Conservation (phyloP, 2,888 invertebrate genomes). For the Pteria penguin region DNA sequence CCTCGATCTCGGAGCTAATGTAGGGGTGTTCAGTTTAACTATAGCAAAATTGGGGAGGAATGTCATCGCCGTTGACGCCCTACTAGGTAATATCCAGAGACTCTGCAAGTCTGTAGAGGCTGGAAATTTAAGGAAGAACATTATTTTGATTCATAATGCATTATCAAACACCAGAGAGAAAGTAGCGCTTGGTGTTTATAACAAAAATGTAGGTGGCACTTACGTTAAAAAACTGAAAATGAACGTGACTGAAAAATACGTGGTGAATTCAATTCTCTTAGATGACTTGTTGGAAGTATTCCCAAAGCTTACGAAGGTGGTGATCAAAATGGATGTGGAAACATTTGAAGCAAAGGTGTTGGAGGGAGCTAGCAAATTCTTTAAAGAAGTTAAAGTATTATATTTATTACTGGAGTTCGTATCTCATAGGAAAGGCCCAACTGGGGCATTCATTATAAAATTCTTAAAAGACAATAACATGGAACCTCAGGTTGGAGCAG, state of each 20-base stretch:
- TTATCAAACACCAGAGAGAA: conserved; percentile 38
- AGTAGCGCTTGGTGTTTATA: conserved; percentile 35
- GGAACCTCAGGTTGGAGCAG: conserved; percentile 19
- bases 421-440: conserved; percentile 19
- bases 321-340: conserved; percentile 40
- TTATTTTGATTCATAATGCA: conserved; percentile 37
- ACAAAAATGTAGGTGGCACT: conserved; percentile 34
- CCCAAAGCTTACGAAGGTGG: conserved; percentile 26
- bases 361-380: conserved; percentile 28
- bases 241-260: neutral
- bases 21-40: conserved; percentile 36
- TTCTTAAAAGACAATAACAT: conserved; percentile 18
- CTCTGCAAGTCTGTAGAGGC: conserved; percentile 33
- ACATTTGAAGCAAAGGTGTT: conserved; percentile 38
- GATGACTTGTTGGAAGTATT: conserved; percentile 39
- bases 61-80: conserved; percentile 32
- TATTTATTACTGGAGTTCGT: conserved; percentile 32
- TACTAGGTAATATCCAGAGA: conserved; percentile 32
- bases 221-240: conserved; percentile 34
- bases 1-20: conserved; percentile 38
- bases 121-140: conserved; percentile 17
- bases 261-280: conserved; percentile 28
- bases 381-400: conserved; percentile 18
- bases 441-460: conserved; percentile 26
- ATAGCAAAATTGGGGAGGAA: conserved; percentile 30